Evolutionary conservation across 2,113 vertebrate species (phyloP), one percentile per base, ranked within the genome.

Genomic region (Dipodomys ordii): DNA sequence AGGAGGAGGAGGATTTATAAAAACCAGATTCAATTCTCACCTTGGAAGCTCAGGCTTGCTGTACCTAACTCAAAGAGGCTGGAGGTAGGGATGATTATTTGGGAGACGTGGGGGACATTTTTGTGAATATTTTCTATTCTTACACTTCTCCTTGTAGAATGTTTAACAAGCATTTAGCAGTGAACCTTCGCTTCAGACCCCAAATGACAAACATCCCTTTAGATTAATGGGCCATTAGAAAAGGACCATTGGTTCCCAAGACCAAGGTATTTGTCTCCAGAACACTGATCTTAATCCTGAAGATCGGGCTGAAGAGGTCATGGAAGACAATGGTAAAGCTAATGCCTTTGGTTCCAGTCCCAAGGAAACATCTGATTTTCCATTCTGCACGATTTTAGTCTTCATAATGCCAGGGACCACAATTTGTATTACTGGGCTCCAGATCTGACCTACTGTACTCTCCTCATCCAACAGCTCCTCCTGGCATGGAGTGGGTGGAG

Each of bases 261-360:
- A 93, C 87, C 78, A 88, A 95, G 57, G 77, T 67, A 53, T 86
- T 83, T 90, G 90, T 96, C 91, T 97, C 80, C 76, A 62, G 57
- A 20, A 30, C 80, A 62, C 82, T 86, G 90, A 85, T 73, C 86
- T 13, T 78, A 92, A 86, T 69, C 68, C 13, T 1, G 46, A 84
- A 28, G n/a, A 65, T 87, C 28, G 0, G 6, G 32, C 71, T 78
- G 13, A 93, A 82, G 49, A 94, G 32, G 72, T 83, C 57, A 15
- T 65, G n/a, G 67, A 64, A 88, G 62, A 81, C 49, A 79, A 64
- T 6, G 8, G 65, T 25, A 74, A 88, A 46, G 15, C 53, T 72
- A 90, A 89, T 80, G 30, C 64, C 57, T 87, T 83, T 92, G 88
- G 93, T 90, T 92, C 30, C 65, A 71, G 60, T 44, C 32, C 46